Evolutionary conservation across 2,797 vertebrate species (phyloP).

Genomic region (Phataginus tetradactyla): DNA sequence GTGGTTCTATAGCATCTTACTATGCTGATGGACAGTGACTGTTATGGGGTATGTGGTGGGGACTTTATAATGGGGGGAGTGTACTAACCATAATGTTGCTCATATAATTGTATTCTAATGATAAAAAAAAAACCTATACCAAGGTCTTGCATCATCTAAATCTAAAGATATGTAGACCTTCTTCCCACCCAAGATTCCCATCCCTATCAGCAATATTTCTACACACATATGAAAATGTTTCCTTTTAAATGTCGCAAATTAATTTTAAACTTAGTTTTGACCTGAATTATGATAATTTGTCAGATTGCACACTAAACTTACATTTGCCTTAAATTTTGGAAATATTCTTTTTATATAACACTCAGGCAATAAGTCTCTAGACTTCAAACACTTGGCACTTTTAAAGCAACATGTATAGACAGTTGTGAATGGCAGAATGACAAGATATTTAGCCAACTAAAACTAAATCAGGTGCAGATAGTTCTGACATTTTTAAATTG

Average conservation of each 20-base stretch:
- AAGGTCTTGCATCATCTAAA: neutral
- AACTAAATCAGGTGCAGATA: slow-evolving; percentile 16
- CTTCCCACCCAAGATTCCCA: neutral
- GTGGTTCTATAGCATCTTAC: too few relatives aligned
- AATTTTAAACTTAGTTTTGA: slow-evolving; percentile 39
- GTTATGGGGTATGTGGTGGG: too few relatives aligned
- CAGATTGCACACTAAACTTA: neutral
- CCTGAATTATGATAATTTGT: neutral
- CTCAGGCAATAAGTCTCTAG: slow-evolving; percentile 1
- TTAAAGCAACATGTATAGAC: slow-evolving; percentile 38
- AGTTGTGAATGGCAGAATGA: slow-evolving; percentile 19
- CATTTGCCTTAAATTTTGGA: slow-evolving; percentile 38
- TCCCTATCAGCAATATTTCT: neutral
- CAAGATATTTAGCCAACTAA: neutral
- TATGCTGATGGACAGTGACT: too few relatives aligned
- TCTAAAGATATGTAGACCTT: neutral
- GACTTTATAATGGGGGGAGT: too few relatives aligned
- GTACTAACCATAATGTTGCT: too few relatives aligned
- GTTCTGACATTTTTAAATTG: slow-evolving; percentile 56
- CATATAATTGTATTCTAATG: too few relatives aligned
- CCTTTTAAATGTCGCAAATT: slow-evolving; percentile 34
- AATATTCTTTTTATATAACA: slow-evolving; percentile 6
- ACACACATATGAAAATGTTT: neutral
- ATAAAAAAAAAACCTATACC: neutral
- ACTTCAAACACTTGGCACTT: neutral